Evolutionary conservation across 2,113 vertebrate genomes (phyloP), one percentile per base, ranked within the genome.

Genomic region (Bostrychus sinensis): DNA sequence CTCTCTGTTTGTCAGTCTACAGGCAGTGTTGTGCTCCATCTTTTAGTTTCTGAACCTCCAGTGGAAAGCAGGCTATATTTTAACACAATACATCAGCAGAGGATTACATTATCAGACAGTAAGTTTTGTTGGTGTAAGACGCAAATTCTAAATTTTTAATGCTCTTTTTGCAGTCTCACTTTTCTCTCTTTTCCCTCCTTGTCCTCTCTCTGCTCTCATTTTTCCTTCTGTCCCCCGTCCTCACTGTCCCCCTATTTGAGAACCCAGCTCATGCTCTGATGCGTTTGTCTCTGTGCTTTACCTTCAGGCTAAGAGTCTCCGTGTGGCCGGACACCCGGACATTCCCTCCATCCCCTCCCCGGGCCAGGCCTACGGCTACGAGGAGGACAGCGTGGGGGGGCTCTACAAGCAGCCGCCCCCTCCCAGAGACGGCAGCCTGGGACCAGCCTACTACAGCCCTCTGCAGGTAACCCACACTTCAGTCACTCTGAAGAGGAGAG

Each of bases 301-400:
- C 60, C 74, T 76, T 53, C 67, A 90, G 89, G 86, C 75, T 70
- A 86, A 82, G 74, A 46, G 14, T 73, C 64, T 83, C 32, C 76
- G 62, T 64, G 26, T 79, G 55, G 62, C 61, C 37, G 58, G 26
- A 65, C 89, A 81, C 63, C 26, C 88, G 51, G 76, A 85, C 28
- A 70, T 88, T 56, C 92, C 92, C 38, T 95, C 92, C 55, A 91
- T 95, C 83, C 94, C 93, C 12, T 92, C 89, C 69, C 86, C 75
- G 12, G 91, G 89, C 28, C 81, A 83, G 74, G 86, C 92, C 22
- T 89, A 75, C 70, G 94, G 93, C 57, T 95, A 93, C 28, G 85
- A 94, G 79, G 87, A 94, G 71, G 80, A 81, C 26, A 67, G 81
- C 5, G 62, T 84, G 60, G 92, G 79, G 48, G 70, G 82, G 46